These are phyloP conservation scores for Venusia cambrica DNA, from an alignment of 2,888 invertebrate genomes.

Conservation along the genomic window DNA sequence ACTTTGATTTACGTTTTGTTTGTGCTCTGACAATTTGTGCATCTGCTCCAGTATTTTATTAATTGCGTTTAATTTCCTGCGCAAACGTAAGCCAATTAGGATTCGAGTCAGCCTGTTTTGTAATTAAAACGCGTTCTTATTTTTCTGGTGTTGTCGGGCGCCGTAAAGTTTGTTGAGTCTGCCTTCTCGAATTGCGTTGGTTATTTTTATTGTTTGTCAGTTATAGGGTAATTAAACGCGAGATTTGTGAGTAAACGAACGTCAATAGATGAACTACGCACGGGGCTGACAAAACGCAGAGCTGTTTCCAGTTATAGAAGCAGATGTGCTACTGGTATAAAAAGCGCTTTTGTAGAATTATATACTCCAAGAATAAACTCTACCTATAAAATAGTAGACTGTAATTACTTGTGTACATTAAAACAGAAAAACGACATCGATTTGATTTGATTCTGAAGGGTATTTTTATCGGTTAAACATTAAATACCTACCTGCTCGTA, in stretches of 20 bases:
- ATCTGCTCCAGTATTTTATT: conserved; percentile 3
- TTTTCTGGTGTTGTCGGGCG: conserved; percentile 15
- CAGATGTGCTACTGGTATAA: conserved; percentile 16
- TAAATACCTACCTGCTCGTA: no score
- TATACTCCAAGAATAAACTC: no score
- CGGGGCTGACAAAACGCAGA: conserved; percentile 22
- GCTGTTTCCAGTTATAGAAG: conserved; percentile 22
- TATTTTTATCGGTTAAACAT: no score
- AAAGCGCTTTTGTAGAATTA: conserved; percentile 6
- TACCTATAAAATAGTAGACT: no score
- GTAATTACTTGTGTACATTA: no score
- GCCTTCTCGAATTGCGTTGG: conserved; percentile 23
- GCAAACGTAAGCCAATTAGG: conserved; percentile 31
- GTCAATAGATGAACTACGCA: conserved; percentile 28
- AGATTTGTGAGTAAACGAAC: conserved; percentile 30
- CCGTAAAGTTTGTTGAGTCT: conserved; percentile 21
- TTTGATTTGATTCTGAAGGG: no score
- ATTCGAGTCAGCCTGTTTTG: conserved; percentile 16
- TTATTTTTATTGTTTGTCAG: conserved; percentile 31
- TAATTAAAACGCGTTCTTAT: conserved; percentile 37
- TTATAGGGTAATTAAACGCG: conserved; percentile 27
- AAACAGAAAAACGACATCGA: no score
- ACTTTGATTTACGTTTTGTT: conserved; percentile 21
- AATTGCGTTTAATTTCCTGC: conserved; percentile 39
- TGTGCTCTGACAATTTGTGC: conserved; percentile 7